These are phyloP conservation scores for Okamejei kenojei DNA, from an alignment of 2,797 vertebrate genomes.

Conservation along the genomic window DNA sequence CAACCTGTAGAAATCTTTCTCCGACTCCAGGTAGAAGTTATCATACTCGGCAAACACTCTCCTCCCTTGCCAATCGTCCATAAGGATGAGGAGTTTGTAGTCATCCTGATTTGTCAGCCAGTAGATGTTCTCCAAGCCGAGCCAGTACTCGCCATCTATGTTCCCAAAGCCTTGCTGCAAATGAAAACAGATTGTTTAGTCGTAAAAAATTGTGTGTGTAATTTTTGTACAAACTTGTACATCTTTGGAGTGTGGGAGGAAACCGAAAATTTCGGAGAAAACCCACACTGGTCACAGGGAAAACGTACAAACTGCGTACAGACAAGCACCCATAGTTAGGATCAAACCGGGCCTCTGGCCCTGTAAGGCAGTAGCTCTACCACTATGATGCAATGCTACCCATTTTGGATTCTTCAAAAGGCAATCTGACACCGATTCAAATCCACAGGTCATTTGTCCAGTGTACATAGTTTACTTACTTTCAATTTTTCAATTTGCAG, in stretches of 20 bases:
- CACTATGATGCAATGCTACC: too few relatives aligned
- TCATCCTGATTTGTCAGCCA: constrained; percentile 70
- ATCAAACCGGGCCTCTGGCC: too few relatives aligned
- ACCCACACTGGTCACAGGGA: too few relatives aligned
- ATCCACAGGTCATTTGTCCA: neutral
- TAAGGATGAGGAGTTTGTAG: constrained; percentile 67
- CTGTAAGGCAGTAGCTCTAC: too few relatives aligned
- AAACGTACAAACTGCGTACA: too few relatives aligned
- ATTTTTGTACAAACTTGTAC: too few relatives aligned
- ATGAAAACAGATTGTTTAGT: neutral
- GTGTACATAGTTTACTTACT: neutral
- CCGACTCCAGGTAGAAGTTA: constrained; percentile 70
- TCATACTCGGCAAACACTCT: constrained; percentile 73
- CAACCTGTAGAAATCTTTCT: constrained; percentile 78
- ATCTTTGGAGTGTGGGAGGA: too few relatives aligned
- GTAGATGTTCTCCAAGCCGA: constrained; percentile 76
- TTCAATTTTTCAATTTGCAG: too few relatives aligned
- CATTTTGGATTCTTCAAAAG: neutral
- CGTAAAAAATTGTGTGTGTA: neutral
- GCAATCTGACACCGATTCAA: neutral
- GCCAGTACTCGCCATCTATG: constrained; percentile 82
- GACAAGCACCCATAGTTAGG: too few relatives aligned
- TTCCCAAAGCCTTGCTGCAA: constrained; percentile 78
- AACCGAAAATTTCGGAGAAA: too few relatives aligned
- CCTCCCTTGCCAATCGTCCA: constrained; percentile 84